These are phyloP conservation scores for Cirrhinus molitorella DNA, from an alignment of 2,797 vertebrate species.

Conservation along the genomic window DNA sequence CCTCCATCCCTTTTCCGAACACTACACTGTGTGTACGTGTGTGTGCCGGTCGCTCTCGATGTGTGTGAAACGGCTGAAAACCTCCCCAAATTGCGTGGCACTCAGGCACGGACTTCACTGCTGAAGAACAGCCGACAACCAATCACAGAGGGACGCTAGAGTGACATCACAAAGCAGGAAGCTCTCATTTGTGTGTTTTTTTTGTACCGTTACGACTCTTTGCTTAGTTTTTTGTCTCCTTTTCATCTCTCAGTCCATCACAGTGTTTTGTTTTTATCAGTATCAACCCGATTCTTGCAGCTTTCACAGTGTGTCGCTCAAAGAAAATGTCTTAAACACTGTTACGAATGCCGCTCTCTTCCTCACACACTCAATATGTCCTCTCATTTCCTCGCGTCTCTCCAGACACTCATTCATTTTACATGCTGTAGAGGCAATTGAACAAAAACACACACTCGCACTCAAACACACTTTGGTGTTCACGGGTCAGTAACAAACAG, in stretches of 20 bases:
- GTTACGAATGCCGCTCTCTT: slow-evolving; percentile 20
- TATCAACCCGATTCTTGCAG: slow-evolving; percentile 28
- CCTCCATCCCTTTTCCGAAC: slow-evolving; percentile 28
- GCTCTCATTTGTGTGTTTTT: slow-evolving; percentile 18
- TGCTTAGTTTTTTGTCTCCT: slow-evolving; percentile 45
- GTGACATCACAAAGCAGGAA: slow-evolving; percentile 50
- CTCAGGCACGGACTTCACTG: slow-evolving; percentile 50
- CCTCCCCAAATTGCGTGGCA: slow-evolving; percentile 15
- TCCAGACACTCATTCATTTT: slow-evolving; percentile 33
- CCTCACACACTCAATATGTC: slow-evolving; percentile 26
- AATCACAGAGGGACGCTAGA: slow-evolving; percentile 42
- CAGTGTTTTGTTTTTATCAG: slow-evolving; percentile 36
- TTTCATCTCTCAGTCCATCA: slow-evolving; percentile 37
- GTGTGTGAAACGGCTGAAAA: slow-evolving; percentile 14
- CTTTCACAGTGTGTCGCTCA: slow-evolving; percentile 30
- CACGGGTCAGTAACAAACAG: slow-evolving; percentile 45
- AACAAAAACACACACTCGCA: slow-evolving; percentile 24
- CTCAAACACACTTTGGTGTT: slow-evolving; percentile 28
- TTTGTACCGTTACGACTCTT: slow-evolving; percentile 26
- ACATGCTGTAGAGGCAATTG: slow-evolving; percentile 32
- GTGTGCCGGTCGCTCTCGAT: slow-evolving; percentile 31
- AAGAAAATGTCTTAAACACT: slow-evolving; percentile 39
- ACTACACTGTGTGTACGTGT: slow-evolving; percentile 46
- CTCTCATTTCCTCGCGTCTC: slow-evolving; percentile 31
- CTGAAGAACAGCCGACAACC: slow-evolving; percentile 39